These are phyloP conservation scores for Semaprochilodus insignis DNA, from an alignment of 2,797 vertebrate genomes.

Conservation along the genomic window DNA sequence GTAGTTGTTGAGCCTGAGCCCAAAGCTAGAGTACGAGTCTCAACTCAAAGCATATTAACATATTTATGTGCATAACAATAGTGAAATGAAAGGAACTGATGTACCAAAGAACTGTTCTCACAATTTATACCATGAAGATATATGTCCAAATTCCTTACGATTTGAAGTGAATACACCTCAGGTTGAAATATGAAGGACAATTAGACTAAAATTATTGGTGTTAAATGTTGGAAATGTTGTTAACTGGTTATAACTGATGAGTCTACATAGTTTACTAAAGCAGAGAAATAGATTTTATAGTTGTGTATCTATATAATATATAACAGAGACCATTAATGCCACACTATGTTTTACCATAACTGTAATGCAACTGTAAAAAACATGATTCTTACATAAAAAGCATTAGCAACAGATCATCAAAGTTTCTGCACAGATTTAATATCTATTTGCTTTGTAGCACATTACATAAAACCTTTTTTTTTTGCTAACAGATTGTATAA, in stretches of 20 bases:
- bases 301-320: background rate
- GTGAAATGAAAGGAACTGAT: background rate
- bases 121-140: background rate
- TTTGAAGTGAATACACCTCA: background rate
- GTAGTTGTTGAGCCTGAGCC: slow-evolving; percentile 29
- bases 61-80: background rate
- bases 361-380: background rate
- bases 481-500: background rate
- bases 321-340: background rate
- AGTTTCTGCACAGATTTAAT: background rate
- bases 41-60: background rate
- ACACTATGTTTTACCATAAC: background rate
- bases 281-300: background rate
- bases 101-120: slow-evolving; percentile 29
- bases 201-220: background rate
- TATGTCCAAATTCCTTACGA: background rate
- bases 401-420: background rate
- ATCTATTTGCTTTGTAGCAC: slow-evolving; percentile 7
- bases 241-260: background rate
- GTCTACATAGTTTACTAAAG: background rate
- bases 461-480: background rate
- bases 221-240: slow-evolving; percentile 7
- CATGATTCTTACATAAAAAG: background rate
- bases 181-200: slow-evolving; percentile 18
- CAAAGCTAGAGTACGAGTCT: background rate